Evolutionary conservation across 1,140 invertebrate species (phyloP), one percentile per base, ranked within the genome.

Genomic region (Solen grandis): DNA sequence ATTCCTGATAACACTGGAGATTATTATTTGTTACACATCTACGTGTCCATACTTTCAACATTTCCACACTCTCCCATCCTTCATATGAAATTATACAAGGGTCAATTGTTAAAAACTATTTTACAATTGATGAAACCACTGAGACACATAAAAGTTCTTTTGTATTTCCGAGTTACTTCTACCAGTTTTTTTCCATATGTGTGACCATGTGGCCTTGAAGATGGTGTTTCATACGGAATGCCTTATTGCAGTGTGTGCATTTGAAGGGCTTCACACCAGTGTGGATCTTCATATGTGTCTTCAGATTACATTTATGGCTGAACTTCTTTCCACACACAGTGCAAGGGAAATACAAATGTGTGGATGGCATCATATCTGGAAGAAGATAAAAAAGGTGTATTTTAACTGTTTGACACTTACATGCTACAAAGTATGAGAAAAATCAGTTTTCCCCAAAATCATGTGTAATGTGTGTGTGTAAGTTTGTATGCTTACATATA

Each of bases 231-330:
- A 75, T 10, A 33, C 57, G 22, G 35, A 75, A 75, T n/a, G 72
- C 72, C 35, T 62, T 75, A 2, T 52, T 50, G 31, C 72, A 75
- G 25, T 46, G 16, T 2, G 62, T 22, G 52, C 72, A 75, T 2
- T 33, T 35, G 29, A 62, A 75, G 0, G 35, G 33, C 72, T 75
- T 75, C 38, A 46, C 72, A 22, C 72, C 72, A 35, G 46, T 62
- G 35, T 75, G 72, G 33, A 75, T 75, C 57, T 75, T 75, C 72
- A 75, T 75, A 52, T 75, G 72, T 29, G 60, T 75, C 29, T 75
- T 63, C 38, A 75, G 14, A 33, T 75, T 75, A 14, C 55, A 54
- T 31, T 50, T 75, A 19, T 50, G 55, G 16, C 57, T 41, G 25
- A 75, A 75, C 59, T 27, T 33, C 35, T 63, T 75, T n/a, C 60